These are phyloP conservation scores for Pristionchus exspectatus DNA, from an alignment of 2,888 invertebrate genomes.

Conservation along the genomic window DNA sequence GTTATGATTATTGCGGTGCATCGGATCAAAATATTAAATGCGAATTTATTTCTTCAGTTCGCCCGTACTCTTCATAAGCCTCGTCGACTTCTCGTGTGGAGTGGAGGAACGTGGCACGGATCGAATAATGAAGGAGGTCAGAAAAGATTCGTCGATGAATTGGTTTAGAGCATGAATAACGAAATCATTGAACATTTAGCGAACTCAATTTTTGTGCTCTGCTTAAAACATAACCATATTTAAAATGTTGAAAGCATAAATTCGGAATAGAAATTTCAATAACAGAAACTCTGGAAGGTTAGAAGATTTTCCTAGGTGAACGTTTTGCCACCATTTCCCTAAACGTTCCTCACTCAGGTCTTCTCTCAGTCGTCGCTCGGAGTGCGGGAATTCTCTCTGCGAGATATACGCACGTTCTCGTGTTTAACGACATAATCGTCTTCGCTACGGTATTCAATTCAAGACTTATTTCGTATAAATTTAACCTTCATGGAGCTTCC, in stretches of 20 bases:
- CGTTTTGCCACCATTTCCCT: too few relatives aligned
- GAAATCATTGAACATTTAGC: too few relatives aligned
- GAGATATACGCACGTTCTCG: slow-evolving; percentile 34
- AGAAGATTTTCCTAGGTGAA: too few relatives aligned
- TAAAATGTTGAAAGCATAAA: too few relatives aligned
- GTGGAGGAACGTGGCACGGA: slow-evolving; percentile 12
- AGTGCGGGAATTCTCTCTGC: slow-evolving; percentile 52
- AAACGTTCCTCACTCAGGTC: neutral
- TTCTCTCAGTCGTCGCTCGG: neutral
- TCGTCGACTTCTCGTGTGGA: slow-evolving; percentile 50
- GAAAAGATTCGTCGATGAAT: neutral
- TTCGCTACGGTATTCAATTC: slow-evolving; percentile 43
- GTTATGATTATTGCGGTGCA: too few relatives aligned
- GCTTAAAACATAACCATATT: too few relatives aligned
- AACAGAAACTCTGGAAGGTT: too few relatives aligned
- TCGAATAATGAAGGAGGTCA: slow-evolving; percentile 17
- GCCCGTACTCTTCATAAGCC: slow-evolving; percentile 17
- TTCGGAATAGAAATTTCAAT: too few relatives aligned
- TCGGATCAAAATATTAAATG: neutral
- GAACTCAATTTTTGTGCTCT: too few relatives aligned
- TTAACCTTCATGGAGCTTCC: too few relatives aligned
- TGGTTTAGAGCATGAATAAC: neutral
- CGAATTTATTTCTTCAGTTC: neutral
- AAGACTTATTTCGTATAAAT: too few relatives aligned
- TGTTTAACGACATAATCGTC: slow-evolving; percentile 47